Conservation (phyloP, 2,113 vertebrate genomes). For the Cacatua alba region DNA sequence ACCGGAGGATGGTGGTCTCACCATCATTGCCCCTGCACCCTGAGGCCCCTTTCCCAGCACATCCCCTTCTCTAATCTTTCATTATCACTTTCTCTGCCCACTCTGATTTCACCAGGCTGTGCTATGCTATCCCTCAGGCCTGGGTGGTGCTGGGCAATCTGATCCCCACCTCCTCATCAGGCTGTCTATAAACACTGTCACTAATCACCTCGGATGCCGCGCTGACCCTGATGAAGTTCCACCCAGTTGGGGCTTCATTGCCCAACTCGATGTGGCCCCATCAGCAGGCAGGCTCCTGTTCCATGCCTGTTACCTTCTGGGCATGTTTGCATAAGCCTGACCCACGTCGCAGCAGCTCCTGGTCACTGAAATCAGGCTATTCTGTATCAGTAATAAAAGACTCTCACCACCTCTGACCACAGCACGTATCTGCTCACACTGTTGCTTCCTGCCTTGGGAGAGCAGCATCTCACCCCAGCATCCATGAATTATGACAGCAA, state of each 20-base stretch:
- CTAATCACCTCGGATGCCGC: background rate
- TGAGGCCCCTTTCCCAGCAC: accelerated
- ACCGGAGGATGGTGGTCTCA: accelerated
- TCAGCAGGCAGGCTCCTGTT: background rate
- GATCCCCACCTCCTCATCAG: constrained; percentile 35
- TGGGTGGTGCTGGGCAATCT: background rate
- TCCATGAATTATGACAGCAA: accelerated
- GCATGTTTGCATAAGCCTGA: background rate
- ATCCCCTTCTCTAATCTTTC: background rate
- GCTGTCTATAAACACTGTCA: background rate
- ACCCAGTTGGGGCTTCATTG: background rate
- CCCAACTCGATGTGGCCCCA: background rate
- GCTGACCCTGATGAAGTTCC: background rate
- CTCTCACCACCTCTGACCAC: background rate
- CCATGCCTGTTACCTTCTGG: accelerated
- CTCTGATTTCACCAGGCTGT: background rate
- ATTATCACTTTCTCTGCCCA: background rate
- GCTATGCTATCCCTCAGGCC: background rate
- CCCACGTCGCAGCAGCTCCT: constrained; percentile 14
- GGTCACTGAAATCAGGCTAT: background rate
- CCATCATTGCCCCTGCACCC: accelerated
- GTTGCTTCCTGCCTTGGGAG: background rate
- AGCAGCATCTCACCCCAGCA: background rate
- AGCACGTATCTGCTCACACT: background rate
- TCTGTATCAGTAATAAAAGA: constrained; percentile 49